Evolutionary conservation across 2,797 vertebrate genomes (phyloP).

Genomic region (Melanotaenia boesemani): DNA sequence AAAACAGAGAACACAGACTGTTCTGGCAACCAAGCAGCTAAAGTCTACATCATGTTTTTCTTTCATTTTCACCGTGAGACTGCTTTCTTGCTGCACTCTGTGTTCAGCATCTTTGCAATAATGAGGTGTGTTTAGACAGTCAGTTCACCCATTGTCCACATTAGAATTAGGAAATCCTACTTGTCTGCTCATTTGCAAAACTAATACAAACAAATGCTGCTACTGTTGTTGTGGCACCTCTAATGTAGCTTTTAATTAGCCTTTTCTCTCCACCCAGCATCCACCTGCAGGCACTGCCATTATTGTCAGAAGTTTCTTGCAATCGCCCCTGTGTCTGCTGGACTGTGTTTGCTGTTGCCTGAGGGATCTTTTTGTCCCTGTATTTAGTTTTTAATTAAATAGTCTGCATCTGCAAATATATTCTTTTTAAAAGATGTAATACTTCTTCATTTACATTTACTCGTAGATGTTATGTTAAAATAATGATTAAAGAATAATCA

Average conservation of each 20-base stretch:
- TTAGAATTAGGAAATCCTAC: not conserved
- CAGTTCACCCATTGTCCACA: not conserved
- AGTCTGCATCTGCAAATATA: not conserved
- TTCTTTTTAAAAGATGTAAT: not conserved
- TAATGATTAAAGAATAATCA: too few species aligned
- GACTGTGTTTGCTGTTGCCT: not conserved
- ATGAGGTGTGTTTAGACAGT: not conserved
- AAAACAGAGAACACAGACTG: not conserved
- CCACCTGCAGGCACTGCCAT: constrained; percentile 8
- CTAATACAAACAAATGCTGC: constrained; percentile 5
- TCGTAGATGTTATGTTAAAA: too few species aligned
- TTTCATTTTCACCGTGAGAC: not conserved
- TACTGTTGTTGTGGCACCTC: not conserved
- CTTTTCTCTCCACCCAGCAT: constrained; percentile 3
- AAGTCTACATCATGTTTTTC: not conserved
- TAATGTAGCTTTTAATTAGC: constrained; percentile 30
- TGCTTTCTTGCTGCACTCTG: not conserved
- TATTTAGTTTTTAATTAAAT: not conserved
- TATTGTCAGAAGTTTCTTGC: constrained; percentile 10
- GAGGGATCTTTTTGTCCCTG: not conserved
- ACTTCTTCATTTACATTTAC: too few species aligned
- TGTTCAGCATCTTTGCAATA: not conserved
- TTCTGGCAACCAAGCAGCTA: not conserved
- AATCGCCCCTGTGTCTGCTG: not conserved
- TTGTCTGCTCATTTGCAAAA: constrained; percentile 16